phyloP scores from a whole-genome alignment of 2,113 vertebrate genomes.

The Rhombomys opimus region DNA sequence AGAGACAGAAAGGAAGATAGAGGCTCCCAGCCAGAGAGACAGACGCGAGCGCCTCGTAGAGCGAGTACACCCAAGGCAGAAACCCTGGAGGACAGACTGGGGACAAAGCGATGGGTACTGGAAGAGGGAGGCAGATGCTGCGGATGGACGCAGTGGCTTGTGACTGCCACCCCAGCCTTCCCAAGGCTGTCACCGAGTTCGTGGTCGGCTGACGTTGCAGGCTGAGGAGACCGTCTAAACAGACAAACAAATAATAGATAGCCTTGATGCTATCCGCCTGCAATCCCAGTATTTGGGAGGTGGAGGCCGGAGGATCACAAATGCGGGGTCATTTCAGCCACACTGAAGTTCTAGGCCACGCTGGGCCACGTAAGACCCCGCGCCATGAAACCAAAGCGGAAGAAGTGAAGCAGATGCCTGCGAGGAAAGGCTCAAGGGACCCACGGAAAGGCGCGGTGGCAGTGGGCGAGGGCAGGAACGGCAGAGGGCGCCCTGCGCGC shows the following conservation, averaged over 20 bases:
- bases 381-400: background rate
- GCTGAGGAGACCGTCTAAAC: background rate
- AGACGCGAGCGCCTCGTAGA: background rate
- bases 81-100: background rate
- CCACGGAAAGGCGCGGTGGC: background rate
- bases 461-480: background rate
- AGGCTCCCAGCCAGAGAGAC: background rate
- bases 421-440: background rate
- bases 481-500: constrained; percentile 69
- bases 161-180: background rate
- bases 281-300: background rate
- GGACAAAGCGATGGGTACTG: too few species aligned
- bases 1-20: background rate
- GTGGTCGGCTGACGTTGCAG: too few species aligned
- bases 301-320: background rate
- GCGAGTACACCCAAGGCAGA: background rate
- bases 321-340: background rate
- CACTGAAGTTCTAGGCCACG: background rate
- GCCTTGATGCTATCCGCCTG: too few species aligned
- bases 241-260: background rate
- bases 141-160: background rate
- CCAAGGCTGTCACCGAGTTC: background rate
- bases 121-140: background rate
- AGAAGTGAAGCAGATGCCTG: background rate
- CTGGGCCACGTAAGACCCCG: background rate